phyloP scores from a whole-genome alignment of 2,888 invertebrate species.

The Epinotia demarniana region DNA sequence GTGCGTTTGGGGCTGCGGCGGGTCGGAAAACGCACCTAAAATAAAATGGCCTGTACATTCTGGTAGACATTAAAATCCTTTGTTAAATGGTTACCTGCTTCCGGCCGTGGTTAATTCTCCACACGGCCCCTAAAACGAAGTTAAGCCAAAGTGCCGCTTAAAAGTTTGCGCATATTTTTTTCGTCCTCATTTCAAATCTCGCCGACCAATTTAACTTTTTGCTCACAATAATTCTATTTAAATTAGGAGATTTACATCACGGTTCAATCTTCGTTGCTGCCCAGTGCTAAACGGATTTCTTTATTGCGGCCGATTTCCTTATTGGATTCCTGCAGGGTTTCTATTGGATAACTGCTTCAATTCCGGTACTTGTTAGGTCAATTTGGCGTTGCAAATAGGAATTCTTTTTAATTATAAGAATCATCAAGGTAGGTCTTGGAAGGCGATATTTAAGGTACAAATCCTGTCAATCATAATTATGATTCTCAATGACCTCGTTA shows the following conservation, averaged over 20 bases:
- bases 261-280: slow-evolving; percentile 40
- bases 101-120: slow-evolving; percentile 39
- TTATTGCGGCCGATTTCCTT: slow-evolving; percentile 29
- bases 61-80: slow-evolving; percentile 39
- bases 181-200: slow-evolving; percentile 47
- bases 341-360: not conserved
- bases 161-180: slow-evolving; percentile 60
- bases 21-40: slow-evolving; percentile 15
- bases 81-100: slow-evolving; percentile 41
- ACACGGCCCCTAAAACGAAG: slow-evolving; percentile 47
- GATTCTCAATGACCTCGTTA: not conserved
- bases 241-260: slow-evolving; percentile 45
- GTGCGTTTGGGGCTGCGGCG: slow-evolving; percentile 15
- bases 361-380: not conserved
- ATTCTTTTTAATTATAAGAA: not conserved
- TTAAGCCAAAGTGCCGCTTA: slow-evolving; percentile 51
- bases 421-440: no score
- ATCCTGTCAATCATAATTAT: not conserved
- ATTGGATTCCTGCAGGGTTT: slow-evolving; percentile 21
- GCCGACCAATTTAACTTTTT: slow-evolving; percentile 64
- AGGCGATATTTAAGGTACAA: not conserved
- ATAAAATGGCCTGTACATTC: slow-evolving; percentile 25
- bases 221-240: slow-evolving; percentile 57
- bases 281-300: slow-evolving; percentile 33
- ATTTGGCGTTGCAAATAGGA: slow-evolving; percentile 1